These are phyloP conservation scores for Harpalus rubripes DNA, from an alignment of 2,888 invertebrate species.

Conservation along the genomic window DNA sequence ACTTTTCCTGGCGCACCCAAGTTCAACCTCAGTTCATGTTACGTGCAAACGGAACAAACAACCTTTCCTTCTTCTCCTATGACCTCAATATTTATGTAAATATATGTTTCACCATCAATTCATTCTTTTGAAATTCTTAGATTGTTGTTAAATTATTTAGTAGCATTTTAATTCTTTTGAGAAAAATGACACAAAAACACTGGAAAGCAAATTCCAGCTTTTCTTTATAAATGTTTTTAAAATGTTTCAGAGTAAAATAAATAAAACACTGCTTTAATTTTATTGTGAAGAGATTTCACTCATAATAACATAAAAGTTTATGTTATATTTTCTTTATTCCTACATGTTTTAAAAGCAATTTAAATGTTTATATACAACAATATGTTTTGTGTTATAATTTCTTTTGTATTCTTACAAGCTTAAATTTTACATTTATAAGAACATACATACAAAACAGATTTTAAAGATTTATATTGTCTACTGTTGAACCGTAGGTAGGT, in stretches of 20 bases:
- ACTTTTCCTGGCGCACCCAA: not conserved
- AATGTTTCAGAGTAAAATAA: not conserved
- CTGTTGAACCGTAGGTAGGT: no score
- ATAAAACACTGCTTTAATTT: not conserved
- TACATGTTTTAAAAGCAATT: not conserved
- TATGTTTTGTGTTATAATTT: not conserved
- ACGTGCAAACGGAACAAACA: not conserved
- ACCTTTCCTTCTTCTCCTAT: not conserved
- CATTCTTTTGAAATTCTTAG: not conserved
- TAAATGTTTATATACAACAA: not conserved
- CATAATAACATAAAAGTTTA: not conserved
- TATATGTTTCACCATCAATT: not conserved
- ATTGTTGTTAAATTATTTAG: not conserved
- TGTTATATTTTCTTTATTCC: not conserved
- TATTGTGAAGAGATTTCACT: not conserved
- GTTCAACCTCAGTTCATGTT: not conserved
- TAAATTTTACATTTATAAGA: not conserved
- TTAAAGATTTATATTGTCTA: no score
- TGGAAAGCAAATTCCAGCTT: not conserved
- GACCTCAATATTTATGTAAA: constrained; percentile 3
- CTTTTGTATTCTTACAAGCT: not conserved
- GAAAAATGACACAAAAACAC: not conserved
- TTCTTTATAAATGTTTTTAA: not conserved
- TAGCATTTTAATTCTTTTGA: not conserved
- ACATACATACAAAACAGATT: no score